A percentile compares a stretch with the other conserved stretches of the same genome.
phyloP scores from a whole-genome alignment of 2,888 invertebrate species.

The Cistogaster globosa region DNA sequence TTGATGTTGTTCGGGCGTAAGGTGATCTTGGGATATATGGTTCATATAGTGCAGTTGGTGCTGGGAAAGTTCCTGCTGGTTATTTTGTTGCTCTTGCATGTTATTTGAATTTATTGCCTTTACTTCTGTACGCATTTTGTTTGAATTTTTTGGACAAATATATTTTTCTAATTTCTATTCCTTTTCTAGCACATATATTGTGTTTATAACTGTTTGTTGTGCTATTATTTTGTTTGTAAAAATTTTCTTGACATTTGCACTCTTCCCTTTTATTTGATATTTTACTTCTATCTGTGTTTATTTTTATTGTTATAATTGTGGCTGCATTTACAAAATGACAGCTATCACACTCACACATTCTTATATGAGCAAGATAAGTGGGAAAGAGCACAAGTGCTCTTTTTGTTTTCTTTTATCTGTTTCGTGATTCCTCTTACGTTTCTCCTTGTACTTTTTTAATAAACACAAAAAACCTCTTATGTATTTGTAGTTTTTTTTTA shows the following conservation, averaged over 20 bases:
- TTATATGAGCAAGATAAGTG: conserved; percentile 49
- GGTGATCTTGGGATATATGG: conserved; percentile 40
- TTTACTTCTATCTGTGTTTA: conserved; percentile 39
- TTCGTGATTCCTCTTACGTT: conserved; percentile 48
- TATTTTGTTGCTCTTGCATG: conserved; percentile 71
- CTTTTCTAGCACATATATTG: neutral
- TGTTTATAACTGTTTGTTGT: conserved; percentile 39
- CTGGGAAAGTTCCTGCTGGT: conserved; percentile 48
- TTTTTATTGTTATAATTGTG: conserved; percentile 56
- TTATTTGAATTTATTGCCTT: conserved; percentile 48
- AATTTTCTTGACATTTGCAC: conserved; percentile 78
- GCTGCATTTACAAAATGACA: conserved; percentile 67
- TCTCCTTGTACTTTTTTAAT: conserved; percentile 25
- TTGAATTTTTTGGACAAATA: conserved; percentile 27
- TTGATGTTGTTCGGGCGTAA: conserved; percentile 35
- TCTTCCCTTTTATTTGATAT: conserved; percentile 68
- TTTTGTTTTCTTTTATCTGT: conserved; percentile 56
- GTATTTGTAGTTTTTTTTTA: conserved; percentile 49
- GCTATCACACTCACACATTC: conserved; percentile 74
- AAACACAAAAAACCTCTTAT: conserved; percentile 38
- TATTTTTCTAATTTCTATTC: conserved; percentile 47
- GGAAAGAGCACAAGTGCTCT: conserved; percentile 62
- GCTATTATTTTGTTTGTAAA: conserved; percentile 62
- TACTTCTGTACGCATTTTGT: conserved; percentile 62
- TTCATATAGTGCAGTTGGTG: conserved; percentile 49